Evolutionary conservation across 2,113 vertebrate species (phyloP).

Genomic region (Myodes glareolus): DNA sequence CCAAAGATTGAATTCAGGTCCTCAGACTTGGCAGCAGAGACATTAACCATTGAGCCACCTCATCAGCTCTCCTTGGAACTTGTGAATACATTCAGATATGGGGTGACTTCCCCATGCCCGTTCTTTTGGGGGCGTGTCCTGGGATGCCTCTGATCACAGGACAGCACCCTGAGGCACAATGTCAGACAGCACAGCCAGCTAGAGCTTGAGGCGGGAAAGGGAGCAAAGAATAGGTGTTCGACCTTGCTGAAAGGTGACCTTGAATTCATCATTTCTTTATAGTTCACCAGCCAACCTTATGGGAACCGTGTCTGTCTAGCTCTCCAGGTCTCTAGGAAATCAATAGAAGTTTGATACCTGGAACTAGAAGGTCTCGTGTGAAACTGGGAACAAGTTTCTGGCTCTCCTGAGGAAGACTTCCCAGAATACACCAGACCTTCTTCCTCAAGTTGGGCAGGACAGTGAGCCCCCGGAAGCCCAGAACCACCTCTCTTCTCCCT

Average conservation of each 20-base stretch:
- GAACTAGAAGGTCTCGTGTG: accelerated
- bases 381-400: background rate
- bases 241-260: background rate
- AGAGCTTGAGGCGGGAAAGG: background rate
- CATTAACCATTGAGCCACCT: background rate
- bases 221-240: background rate
- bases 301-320: accelerated
- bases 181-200: background rate
- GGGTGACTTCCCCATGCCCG: background rate
- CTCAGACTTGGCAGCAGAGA: background rate
- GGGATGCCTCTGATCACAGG: background rate
- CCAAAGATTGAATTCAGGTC: background rate
- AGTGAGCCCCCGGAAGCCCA: too few relatives aligned
- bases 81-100: background rate
- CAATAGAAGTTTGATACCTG: background rate
- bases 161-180: background rate
- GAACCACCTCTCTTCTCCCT: background rate
- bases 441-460: background rate
- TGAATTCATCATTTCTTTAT: background rate
- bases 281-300: background rate
- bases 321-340: background rate
- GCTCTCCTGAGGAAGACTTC: background rate
- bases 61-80: background rate
- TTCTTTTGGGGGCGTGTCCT: background rate
- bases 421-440: background rate